Conservation (phyloP, 2,113 vertebrate species). For the Apeltes quadracus region DNA sequence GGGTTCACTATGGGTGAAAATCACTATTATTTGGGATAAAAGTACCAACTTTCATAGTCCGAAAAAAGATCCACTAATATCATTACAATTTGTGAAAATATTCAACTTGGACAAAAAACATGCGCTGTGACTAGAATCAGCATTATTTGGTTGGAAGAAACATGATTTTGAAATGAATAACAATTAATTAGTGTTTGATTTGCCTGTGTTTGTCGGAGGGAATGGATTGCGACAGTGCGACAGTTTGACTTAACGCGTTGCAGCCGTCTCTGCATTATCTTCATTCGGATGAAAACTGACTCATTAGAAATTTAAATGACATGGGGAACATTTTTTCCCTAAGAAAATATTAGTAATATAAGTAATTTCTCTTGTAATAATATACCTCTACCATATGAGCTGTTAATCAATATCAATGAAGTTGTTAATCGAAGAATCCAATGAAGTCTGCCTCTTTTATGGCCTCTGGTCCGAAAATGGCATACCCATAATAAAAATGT, state of each 20-base stretch:
- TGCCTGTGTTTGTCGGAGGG: not conserved
- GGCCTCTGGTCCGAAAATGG: too few relatives aligned
- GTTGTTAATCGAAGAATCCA: not conserved
- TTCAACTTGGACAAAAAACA: not conserved
- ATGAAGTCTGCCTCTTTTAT: too few relatives aligned
- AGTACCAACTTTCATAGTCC: not conserved
- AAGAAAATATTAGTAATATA: too few relatives aligned
- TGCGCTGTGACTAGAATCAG: not conserved
- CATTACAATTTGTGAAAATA: not conserved
- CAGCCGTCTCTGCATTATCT: not conserved
- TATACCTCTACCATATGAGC: not conserved
- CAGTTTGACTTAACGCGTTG: not conserved
- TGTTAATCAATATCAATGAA: too few relatives aligned
- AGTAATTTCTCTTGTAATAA: not conserved
- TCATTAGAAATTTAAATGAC: not conserved
- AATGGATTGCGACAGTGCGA: too few relatives aligned
- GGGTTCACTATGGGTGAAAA: not conserved
- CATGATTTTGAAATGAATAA: not conserved
- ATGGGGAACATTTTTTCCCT: not conserved
- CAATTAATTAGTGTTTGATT: not conserved
- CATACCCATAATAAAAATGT: too few relatives aligned
- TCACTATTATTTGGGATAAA: too few relatives aligned
- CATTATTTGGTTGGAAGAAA: not conserved
- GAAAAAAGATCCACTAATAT: too few relatives aligned
- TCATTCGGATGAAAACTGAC: too few relatives aligned